Evolutionary conservation across 2,888 invertebrate species (phyloP).

Genomic region (Temnothorax ravouxi): DNA sequence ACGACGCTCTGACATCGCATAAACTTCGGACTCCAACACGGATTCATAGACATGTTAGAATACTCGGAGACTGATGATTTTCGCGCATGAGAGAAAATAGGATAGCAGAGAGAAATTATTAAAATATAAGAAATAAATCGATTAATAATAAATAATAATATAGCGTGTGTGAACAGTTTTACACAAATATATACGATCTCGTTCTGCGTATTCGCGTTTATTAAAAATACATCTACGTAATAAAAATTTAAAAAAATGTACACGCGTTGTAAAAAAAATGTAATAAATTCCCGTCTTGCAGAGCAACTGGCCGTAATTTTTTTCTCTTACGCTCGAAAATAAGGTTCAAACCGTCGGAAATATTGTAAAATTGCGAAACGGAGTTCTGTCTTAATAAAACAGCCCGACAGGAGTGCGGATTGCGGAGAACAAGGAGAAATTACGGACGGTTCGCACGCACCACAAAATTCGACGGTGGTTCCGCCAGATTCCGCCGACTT

Average conservation of each 20-base stretch:
- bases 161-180: not conserved
- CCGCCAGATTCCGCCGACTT: not conserved
- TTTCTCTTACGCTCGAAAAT: not conserved
- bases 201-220: not conserved
- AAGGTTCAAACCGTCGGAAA: not conserved
- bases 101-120: not conserved
- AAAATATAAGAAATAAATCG: not conserved
- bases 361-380: constrained; percentile 19
- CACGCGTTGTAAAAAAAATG: not conserved
- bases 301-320: not conserved
- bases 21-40: constrained; percentile 25
- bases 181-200: not conserved
- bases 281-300: not conserved
- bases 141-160: constrained; percentile 8
- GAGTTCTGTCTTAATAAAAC: constrained; percentile 16
- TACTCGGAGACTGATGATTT: constrained; percentile 25
- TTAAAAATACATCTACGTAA: not conserved
- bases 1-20: constrained; percentile 26
- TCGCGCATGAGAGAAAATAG: not conserved
- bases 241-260: not conserved
- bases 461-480: constrained; percentile 13
- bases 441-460: not conserved
- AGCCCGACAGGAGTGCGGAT: not conserved
- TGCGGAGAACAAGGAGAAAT: not conserved
- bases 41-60: constrained; percentile 32